Percentiles rank a stretch among this genome's conserved stretches.
These are phyloP conservation scores for Silurus glanis DNA, from an alignment of 2,113 vertebrate species.

Conservation along the genomic window DNA sequence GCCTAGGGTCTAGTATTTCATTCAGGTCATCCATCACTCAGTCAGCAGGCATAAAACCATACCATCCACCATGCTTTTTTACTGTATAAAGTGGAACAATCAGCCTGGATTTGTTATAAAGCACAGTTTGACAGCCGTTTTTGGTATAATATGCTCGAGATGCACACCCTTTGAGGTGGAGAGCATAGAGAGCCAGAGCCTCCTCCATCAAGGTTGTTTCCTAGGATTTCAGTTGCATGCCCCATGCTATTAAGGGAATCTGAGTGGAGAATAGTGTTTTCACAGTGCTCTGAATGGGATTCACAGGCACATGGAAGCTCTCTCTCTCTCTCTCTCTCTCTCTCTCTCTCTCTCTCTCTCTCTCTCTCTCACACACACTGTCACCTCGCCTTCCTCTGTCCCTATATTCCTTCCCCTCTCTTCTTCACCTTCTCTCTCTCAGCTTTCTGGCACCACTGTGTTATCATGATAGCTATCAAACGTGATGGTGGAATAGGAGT, in stretches of 20 bases:
- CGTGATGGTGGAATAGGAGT: background rate
- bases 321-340: background rate
- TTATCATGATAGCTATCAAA: slow-evolving; percentile 20
- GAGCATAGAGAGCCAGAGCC: slow-evolving; percentile 1
- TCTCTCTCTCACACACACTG: background rate
- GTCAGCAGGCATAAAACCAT: slow-evolving; percentile 10
- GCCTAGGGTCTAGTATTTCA: slow-evolving; percentile 29
- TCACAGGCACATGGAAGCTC: slow-evolving; percentile 70
- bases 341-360: slow-evolving; percentile 10
- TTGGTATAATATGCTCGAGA: background rate
- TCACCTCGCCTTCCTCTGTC: background rate
- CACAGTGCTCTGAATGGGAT: slow-evolving; percentile 74
- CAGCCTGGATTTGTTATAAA: background rate
- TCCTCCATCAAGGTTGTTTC: slow-evolving; percentile 69
- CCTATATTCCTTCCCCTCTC: slow-evolving; percentile 7
- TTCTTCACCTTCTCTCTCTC: slow-evolving; percentile 27
- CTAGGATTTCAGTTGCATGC: slow-evolving; percentile 73
- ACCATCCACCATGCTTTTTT: slow-evolving; percentile 9
- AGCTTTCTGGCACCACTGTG: slow-evolving; percentile 32
- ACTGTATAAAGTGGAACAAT: slow-evolving; percentile 8
- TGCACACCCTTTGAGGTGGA: slow-evolving; percentile 25
- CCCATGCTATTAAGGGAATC: slow-evolving; percentile 72
- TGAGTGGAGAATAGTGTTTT: slow-evolving; percentile 76
- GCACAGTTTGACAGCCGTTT: background rate
- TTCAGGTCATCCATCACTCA: slow-evolving; percentile 36